A percentile compares a stretch with the other conserved stretches of the same genome.
Evolutionary conservation across 2,113 vertebrate genomes (phyloP).

Genomic region (Cygnus atratus): DNA sequence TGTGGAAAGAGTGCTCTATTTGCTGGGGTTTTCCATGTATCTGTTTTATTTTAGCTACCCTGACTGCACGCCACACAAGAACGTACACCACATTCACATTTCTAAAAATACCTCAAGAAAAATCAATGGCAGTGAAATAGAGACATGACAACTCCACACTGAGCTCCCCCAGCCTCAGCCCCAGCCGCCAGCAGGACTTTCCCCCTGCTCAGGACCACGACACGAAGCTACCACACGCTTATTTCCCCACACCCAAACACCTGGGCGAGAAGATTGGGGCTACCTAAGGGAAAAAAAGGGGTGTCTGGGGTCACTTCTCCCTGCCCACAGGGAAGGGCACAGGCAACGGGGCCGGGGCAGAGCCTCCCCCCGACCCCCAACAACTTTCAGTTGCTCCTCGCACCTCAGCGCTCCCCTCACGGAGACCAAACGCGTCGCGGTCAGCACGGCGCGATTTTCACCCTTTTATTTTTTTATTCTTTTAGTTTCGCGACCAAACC

Average conservation of each 20-base stretch:
- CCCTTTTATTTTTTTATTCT: too few relatives aligned
- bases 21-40: conserved; percentile 10
- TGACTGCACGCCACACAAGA: neutral
- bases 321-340: too few relatives aligned
- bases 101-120: conserved; percentile 22
- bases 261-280: neutral
- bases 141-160: neutral
- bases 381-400: neutral
- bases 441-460: neutral
- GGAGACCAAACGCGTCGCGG: too few relatives aligned
- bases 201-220: neutral
- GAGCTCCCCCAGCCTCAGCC: neutral
- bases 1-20: neutral
- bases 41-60: conserved; percentile 14
- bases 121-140: neutral
- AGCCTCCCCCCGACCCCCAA: too few relatives aligned
- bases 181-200: neutral
- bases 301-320: too few relatives aligned
- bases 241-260: neutral
- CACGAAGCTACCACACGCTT: neutral
- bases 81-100: neutral
- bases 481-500: too few relatives aligned
- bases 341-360: too few relatives aligned
- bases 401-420: too few relatives aligned
- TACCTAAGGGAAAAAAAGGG: neutral